Base-by-base conservation (phyloP, 2,888 invertebrate genomes). In the Allophyes oxyacanthae region DNA sequence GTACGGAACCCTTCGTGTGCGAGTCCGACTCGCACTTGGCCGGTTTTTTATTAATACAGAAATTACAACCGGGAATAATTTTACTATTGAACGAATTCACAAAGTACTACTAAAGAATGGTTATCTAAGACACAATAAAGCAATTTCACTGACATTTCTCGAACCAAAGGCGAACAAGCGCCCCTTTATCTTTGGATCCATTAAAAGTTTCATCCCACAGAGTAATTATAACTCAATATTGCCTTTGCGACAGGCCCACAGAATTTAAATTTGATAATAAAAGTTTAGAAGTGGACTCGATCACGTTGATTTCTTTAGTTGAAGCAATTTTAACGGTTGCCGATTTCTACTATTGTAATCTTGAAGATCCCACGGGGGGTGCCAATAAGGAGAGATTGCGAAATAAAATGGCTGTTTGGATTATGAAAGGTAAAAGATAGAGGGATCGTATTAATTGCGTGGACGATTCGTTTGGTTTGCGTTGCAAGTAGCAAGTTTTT, bases 211-310 rank as follows among this genome's bases (percentile, higher is more conserved):
- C 64, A 77, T 82, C 77, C 73, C 65, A 68, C 66, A 59, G 79
- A 77, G 82, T 87, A 85, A 89, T 91, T 87, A 86, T 86, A 86
- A 85, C 87, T 88, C 85, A 85, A 89, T 90, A 87, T 88, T 86
- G 84, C 83, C 50, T 63, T 75, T 69, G 74, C 57, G 73, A 76
- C 77, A 67, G 61, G 41, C 50, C 56, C 44, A 52, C 37, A 63
- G 65, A 66, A 75, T 72, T 69, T 33, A 66, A 75, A 75, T 77
- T 71, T 64, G 72, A 65, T 71, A 71, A 75, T 77, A 72, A 74
- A 75, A 75, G 55, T 71, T 77, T 34, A 34, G 32, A 71, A 71
- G 48, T 71, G 54, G 61, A 54, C 55, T 41, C 34, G 60, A 69
- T 77, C 63, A 71, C 61, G 77, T 64, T 52, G 45, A 63, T 60